These are phyloP conservation scores for Andricus quercusramuli DNA, from an alignment of 2,888 invertebrate genomes.

Conservation along the genomic window DNA sequence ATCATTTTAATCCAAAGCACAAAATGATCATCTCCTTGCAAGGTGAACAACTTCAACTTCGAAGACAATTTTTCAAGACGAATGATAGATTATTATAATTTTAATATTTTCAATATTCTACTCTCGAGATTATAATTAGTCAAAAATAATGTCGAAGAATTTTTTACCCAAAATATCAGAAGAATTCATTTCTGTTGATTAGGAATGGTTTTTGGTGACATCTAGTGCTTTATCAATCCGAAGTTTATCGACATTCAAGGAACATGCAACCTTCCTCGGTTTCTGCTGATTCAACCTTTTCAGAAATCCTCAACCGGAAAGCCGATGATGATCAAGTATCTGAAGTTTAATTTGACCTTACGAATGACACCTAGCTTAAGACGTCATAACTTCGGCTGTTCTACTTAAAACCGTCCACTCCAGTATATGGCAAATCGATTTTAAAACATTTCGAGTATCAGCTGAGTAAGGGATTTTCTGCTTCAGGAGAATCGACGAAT, in stretches of 20 bases:
- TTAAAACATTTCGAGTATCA: constrained; percentile 14
- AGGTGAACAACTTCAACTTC: too few relatives aligned
- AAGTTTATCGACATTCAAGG: constrained; percentile 61
- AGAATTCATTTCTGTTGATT: neutral
- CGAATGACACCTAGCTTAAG: constrained; percentile 25
- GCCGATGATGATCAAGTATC: constrained; percentile 31
- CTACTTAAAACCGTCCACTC: constrained; percentile 4
- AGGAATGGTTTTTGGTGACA: neutral
- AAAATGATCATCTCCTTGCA: too few relatives aligned
- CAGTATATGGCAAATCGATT: constrained; percentile 25
- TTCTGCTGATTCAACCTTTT: constrained; percentile 45
- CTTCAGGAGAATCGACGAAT: constrained; percentile 10
- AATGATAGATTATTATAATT: too few relatives aligned
- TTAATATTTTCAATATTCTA: too few relatives aligned
- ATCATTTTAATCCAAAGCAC: too few relatives aligned
- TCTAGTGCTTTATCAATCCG: constrained; percentile 57
- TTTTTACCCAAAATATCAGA: too few relatives aligned
- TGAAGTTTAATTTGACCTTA: constrained; percentile 29
- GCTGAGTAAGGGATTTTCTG: constrained; percentile 30
- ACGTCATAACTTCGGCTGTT: constrained; percentile 27
- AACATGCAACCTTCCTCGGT: constrained; percentile 46
- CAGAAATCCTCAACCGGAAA: constrained; percentile 7
- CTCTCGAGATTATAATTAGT: too few relatives aligned
- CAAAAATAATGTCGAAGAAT: too few relatives aligned
- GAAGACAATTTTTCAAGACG: too few relatives aligned